Conservation (phyloP, 2,113 vertebrate species). For the Otus sunia region DNA sequence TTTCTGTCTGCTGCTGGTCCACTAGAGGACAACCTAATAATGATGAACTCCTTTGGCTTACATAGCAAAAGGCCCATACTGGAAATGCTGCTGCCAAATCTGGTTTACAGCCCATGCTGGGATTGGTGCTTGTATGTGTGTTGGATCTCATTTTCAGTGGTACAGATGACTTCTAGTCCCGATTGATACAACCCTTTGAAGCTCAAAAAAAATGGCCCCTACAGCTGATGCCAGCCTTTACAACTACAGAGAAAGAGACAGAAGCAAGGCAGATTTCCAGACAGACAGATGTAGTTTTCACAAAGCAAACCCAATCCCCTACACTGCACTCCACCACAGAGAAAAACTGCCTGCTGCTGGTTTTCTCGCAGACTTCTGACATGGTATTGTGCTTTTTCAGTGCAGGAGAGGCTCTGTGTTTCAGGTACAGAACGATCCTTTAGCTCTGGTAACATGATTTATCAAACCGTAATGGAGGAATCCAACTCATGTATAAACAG, state of each 20-base stretch:
- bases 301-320: neutral
- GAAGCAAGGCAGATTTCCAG: neutral
- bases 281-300: neutral
- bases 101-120: neutral
- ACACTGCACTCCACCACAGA: neutral
- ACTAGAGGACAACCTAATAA: constrained; percentile 51
- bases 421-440: neutral
- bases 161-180: neutral
- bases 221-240: neutral
- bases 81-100: neutral
- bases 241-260: neutral
- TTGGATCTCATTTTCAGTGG: neutral
- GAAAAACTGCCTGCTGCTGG: neutral
- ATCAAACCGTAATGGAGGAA: neutral
- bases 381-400: neutral
- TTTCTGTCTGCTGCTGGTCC: neutral
- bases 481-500: neutral
- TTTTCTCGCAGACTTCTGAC: neutral
- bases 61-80: neutral
- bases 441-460: neutral
- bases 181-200: neutral
- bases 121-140: neutral
- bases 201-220: neutral
- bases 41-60: neutral
- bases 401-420: neutral